Base-by-base conservation (phyloP, 2,113 vertebrate genomes). In the Lipophrys pholis region DNA sequence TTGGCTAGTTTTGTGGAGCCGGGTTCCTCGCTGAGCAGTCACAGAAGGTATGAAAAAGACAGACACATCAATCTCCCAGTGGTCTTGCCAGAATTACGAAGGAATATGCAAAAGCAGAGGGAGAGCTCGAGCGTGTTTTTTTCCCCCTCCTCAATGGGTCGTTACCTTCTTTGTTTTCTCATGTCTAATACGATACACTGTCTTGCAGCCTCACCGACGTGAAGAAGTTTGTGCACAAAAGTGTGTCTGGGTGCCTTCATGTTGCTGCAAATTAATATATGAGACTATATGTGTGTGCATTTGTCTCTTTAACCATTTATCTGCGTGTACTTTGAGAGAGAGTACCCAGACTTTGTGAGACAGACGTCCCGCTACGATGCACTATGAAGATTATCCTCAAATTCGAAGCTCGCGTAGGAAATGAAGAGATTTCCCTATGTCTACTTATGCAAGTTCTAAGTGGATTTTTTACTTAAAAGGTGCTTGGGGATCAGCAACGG, bases 11-110 rank as follows among this genome's bases (percentile, higher is more conserved):
- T 76, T 66, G 5, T 77, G 73, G 72, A 66, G 81, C 73, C 78
- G 21, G 11, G 66, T 78, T 76, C 83, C 78, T 89, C 60, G n/a
- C 80, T 79, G 84, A 88, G 67, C 77, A 89, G 81, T 89, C 84
- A 76, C 85, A 87, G 85, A 88, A 87, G 84, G 82, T 77, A 76
- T 69, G 53, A 81, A 86, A 83, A 72, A 78, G 85, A 91, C 89
- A 91, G 83, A 82, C 51, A 40, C 85, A 87, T 89, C 90, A 87
- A 87, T 91, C 90, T 90, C 86, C 82, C 79, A 61, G 69, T 66
- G 76, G 78, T 86, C 73, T 73, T 82, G 75, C 85, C 86, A 90
- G 61, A 86, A 61, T 82, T 69, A 49, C 57, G 67, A 76, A 81
- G 69, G 66, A 84, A 86, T 87, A 81, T 77, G 72, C 71, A 77